phyloP scores from a whole-genome alignment of 2,113 vertebrate species.

The Ptyas mucosa region DNA sequence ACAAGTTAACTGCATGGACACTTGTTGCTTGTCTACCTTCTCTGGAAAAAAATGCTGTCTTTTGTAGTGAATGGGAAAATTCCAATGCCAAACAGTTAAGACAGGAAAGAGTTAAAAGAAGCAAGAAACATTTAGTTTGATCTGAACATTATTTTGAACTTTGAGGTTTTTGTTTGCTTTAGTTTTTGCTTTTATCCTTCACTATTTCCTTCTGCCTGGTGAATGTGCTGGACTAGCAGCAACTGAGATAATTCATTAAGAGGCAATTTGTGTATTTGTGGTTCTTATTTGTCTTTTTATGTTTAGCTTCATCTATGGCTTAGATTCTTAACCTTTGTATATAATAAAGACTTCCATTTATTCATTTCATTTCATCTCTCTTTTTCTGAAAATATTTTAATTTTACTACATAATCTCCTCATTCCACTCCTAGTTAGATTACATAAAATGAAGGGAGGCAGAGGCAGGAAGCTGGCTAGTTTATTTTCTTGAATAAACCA shows the following conservation, averaged over 20 bases:
- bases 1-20: neutral
- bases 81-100: neutral
- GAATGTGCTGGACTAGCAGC: no score
- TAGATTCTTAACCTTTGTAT: no score
- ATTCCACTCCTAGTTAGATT: neutral
- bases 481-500: neutral
- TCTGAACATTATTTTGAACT: neutral
- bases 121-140: neutral
- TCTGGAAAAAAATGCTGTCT: no score
- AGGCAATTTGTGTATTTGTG: no score
- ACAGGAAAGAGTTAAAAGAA: neutral
- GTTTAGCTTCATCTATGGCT: no score
- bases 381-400: neutral
- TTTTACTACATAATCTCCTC: neutral
- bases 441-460: neutral
- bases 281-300: no score
- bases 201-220: no score
- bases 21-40: neutral
- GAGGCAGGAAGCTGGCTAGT: neutral
- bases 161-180: no score
- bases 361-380: neutral
- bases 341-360: neutral
- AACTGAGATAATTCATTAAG: no score
- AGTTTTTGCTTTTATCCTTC: no score
- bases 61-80: neutral